Base-by-base conservation (phyloP, 2,888 invertebrate species). In the Dicycla oo region DNA sequence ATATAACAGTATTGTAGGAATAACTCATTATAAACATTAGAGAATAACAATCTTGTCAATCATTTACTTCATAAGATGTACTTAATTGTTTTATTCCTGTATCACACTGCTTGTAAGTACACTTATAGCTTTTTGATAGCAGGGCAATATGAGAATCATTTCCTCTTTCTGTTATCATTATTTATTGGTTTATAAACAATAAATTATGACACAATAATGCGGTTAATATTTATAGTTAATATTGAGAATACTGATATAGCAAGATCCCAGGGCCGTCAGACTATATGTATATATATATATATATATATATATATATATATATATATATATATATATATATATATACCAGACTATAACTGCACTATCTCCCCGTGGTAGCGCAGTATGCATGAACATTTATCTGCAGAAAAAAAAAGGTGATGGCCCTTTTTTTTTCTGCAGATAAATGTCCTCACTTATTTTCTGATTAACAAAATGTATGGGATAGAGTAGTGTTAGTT, bases 81-180 rank as follows among this genome's bases (percentile, higher is more conserved):
- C 20, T n/a, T 74, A 68, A 67, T 70, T 70, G 45, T 72, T 71
- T 53, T 56, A 54, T 45, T 47, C 72, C 20, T 70, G 40, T 67
- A 51, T 60, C 20, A 53, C 61, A 78, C 78, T 63, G 40, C 71
- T 70, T 71, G 40, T 68, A 73, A 64, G 20, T 61, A 34, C 45
- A 47, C 58, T 66, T 70, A 80, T 53, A 72, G 61, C 64, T 64
- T 74, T 69, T 65, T 79, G 72, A 83, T 82, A 82, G 62, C n/a
- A 70, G 0, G 34, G 34, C 26, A 67, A 57, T 71, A 66, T 56
- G 40, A 68, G 62, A 23, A 70, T 73, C 70, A 64, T 76, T 83
- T 86, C 84, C 83, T 69, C 43, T 69, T 78, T 68, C 60, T 40
- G 38, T 78, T 84, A 86, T 82, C 78, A 71, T 57, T 57, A 49